Base-by-base conservation (phyloP, 2,113 vertebrate species). In the Eptesicus fuscus region DNA sequence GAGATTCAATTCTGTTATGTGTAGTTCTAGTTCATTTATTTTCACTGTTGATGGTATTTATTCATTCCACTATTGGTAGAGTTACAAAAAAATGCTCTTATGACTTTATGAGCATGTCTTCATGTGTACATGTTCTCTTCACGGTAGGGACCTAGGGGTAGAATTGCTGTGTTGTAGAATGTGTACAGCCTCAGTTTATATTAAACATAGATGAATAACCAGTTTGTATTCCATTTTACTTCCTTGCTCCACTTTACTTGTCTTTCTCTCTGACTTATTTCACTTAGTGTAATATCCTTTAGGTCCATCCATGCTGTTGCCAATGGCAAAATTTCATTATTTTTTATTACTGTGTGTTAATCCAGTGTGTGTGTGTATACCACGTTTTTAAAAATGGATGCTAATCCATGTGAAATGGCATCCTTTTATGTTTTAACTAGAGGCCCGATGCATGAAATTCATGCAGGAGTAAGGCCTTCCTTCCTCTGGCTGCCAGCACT, bases 1-100 rank as follows among this genome's bases (percentile, higher is more conserved):
- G 61, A 86, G 13, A 40, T 88, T 82, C 5, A n/a, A 8, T 83
- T 83, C 28, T 69, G 20, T 78, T 93, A 16, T 5, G 2, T 91
- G 23, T 47, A 87, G 35, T 16, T 94, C 28, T 84, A 47, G 23
- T 82, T 91, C 1, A 25, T 83, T 95, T 91, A 42, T 85, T 90
- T 84, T 94, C 67, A 90, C 23, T 67, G 56, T 23, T 71, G 11
- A n/a, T 94, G 56, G 17, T 63, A 87, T 88, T 91, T 86, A 82
- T 74, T 40, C 20, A 25, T 77, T 86, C 7, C 51, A 88, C 30
- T 89, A 10, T 56, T 86, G 40, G 79, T 65, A 42, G 49, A 86
- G 78, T 95, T 79, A 56, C 2, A 28, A 94, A 51, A 74, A 74
- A 71, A 12, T 35, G 28, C 12, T 49, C 23, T 47, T 85, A 0